Evolutionary conservation across 1,140 invertebrate species (phyloP).

Genomic region (Halyomorpha halys): DNA sequence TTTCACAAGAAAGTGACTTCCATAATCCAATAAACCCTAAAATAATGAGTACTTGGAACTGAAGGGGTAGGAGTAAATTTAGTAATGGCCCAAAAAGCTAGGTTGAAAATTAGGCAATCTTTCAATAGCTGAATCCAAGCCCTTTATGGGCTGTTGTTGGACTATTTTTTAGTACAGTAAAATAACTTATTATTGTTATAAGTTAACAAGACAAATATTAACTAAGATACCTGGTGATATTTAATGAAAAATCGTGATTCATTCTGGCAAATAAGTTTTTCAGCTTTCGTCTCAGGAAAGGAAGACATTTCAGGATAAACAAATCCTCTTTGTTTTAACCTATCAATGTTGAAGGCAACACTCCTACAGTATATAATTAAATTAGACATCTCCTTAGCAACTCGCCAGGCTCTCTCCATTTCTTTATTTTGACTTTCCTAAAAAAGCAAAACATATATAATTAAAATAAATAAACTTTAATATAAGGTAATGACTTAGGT

Average conservation of each 20-base stretch:
- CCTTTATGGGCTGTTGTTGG: too few species aligned
- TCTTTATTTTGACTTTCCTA: constrained; percentile 67
- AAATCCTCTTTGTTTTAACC: constrained; percentile 52
- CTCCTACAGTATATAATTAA: constrained; percentile 92
- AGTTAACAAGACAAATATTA: too few species aligned
- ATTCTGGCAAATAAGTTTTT: constrained; percentile 73
- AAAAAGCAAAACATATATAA: constrained; percentile 15
- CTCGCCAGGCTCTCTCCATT: constrained; percentile 76
- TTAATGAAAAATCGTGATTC: constrained; percentile 70
- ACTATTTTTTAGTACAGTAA: too few species aligned
- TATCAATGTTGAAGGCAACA: constrained; percentile 66
- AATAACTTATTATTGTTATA: too few species aligned
- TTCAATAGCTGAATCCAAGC: too few species aligned
- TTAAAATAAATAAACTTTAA: background rate
- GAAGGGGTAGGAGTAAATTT: too few species aligned
- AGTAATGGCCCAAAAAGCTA: too few species aligned
- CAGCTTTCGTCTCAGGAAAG: constrained; percentile 89
- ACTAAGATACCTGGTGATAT: constrained; percentile 57
- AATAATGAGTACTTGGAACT: too few species aligned
- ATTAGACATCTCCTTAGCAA: constrained; percentile 93
- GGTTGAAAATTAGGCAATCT: too few species aligned
- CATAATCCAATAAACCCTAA: too few species aligned
- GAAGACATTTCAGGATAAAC: constrained; percentile 87
- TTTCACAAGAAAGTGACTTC: too few species aligned
- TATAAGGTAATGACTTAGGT: too few species aligned